phyloP scores from a whole-genome alignment of 1,140 invertebrate species.

The Acyrthosiphon pisum region DNA sequence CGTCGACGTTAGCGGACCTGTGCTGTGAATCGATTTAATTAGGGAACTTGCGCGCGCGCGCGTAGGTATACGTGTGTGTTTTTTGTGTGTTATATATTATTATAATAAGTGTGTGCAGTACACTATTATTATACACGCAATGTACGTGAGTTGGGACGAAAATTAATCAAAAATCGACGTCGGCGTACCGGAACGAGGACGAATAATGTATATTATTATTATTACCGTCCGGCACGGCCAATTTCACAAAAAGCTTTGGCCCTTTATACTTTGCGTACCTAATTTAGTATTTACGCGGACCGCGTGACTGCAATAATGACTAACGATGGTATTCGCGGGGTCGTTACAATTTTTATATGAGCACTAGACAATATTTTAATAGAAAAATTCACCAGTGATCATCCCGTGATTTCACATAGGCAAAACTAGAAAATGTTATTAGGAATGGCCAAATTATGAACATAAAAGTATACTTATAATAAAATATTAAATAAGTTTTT shows the following conservation, averaged over 20 bases:
- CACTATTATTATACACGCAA: conserved; percentile 1
- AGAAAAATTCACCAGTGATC: neutral
- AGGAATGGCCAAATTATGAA: too few species aligned
- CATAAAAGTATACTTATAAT: too few species aligned
- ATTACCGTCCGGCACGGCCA: neutral
- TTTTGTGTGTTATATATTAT: neutral
- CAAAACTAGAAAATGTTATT: too few species aligned
- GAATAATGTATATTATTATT: neutral
- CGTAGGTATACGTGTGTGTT: neutral
- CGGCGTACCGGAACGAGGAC: neutral
- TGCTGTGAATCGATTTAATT: conserved; percentile 12
- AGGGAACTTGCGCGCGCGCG: neutral
- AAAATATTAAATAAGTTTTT: too few species aligned
- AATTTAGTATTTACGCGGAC: neutral
- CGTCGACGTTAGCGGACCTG: neutral
- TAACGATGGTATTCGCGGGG: neutral
- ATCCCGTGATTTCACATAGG: too few species aligned
- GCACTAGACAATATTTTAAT: neutral
- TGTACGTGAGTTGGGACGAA: neutral
- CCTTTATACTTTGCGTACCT: neutral
- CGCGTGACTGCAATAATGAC: too few species aligned
- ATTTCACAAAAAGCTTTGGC: neutral
- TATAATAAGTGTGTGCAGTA: neutral
- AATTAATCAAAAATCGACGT: conserved; percentile 17
- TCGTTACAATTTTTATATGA: neutral